phyloP scores from a whole-genome alignment of 2,888 invertebrate species.

The Microctonus aethiopoides region DNA sequence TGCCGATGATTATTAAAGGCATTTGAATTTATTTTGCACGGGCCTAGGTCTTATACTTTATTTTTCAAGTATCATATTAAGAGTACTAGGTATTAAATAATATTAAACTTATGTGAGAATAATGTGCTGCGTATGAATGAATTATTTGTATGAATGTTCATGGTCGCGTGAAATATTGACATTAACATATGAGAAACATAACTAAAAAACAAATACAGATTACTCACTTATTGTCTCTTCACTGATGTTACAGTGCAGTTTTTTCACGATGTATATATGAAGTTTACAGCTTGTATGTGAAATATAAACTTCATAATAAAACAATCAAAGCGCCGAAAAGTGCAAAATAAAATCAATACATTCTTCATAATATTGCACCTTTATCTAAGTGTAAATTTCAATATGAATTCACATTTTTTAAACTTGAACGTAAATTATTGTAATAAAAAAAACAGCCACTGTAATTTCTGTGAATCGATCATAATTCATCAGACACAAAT shows the following conservation, averaged over 20 bases:
- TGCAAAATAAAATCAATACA: neutral
- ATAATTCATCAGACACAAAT: conserved; percentile 9
- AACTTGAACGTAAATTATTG: neutral
- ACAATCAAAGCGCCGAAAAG: neutral
- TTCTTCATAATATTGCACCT: neutral
- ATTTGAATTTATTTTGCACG: conserved; percentile 44
- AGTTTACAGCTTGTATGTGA: neutral
- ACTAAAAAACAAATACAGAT: conserved; percentile 26
- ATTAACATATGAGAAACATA: conserved; percentile 34
- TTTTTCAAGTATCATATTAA: conserved; percentile 40
- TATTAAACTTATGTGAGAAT: conserved; percentile 34
- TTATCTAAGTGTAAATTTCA: neutral
- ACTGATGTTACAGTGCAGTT: conserved; percentile 56
- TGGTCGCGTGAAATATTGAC: conserved; percentile 48
- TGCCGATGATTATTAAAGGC: conserved; percentile 44
- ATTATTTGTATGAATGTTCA: conserved; percentile 37
- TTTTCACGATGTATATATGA: conserved; percentile 12
- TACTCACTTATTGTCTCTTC: conserved; percentile 50
- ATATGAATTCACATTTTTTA: neutral
- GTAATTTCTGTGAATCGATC: conserved; percentile 53
- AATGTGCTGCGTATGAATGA: conserved; percentile 41
- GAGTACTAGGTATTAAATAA: conserved; percentile 20
- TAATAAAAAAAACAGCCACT: conserved; percentile 39
- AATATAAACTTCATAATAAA: neutral
- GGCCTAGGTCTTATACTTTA: conserved; percentile 57